Percentiles rank a stretch among this genome's conserved stretches.
phyloP scores from a whole-genome alignment of 2,797 vertebrate species.

The Hapalemur alaotrensis region DNA sequence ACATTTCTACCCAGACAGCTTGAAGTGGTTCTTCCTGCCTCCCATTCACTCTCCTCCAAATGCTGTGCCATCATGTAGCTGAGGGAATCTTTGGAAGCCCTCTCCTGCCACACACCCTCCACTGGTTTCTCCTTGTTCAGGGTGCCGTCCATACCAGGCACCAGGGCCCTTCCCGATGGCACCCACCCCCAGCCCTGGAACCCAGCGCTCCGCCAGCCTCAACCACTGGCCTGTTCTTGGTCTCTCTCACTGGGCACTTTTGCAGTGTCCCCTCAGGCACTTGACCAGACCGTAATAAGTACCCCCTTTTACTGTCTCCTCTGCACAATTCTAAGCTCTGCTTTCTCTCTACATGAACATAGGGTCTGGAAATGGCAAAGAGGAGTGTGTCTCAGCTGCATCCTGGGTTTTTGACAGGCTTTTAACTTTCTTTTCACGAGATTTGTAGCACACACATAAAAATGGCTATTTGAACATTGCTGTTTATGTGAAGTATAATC shows the following conservation, averaged over 20 bases:
- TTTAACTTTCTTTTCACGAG: neutral
- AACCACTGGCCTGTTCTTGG: neutral
- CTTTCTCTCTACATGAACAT: neutral
- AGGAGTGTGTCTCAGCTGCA: neutral
- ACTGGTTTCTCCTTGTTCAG: neutral
- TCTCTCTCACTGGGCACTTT: neutral
- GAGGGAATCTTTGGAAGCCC: neutral
- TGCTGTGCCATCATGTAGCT: neutral
- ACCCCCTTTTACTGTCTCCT: neutral
- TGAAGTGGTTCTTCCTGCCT: neutral
- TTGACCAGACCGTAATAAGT: neutral
- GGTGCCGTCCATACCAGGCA: neutral
- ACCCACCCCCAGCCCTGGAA: neutral
- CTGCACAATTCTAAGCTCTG: neutral
- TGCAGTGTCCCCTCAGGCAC: neutral
- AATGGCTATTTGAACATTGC: neutral
- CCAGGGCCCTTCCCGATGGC: too few relatives aligned
- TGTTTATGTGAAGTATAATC: constrained; percentile 6
- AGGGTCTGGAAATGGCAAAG: neutral
- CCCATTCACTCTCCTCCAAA: neutral
- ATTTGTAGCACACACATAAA: neutral
- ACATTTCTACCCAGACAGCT: neutral
- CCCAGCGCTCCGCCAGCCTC: neutral
- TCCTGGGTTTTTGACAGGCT: neutral
- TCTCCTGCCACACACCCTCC: neutral